Percentiles rank a stretch among this genome's conserved stretches.
These are phyloP conservation scores for Harlomillsia oculata DNA, from an alignment of 1,140 invertebrate genomes.

Conservation along the genomic window DNA sequence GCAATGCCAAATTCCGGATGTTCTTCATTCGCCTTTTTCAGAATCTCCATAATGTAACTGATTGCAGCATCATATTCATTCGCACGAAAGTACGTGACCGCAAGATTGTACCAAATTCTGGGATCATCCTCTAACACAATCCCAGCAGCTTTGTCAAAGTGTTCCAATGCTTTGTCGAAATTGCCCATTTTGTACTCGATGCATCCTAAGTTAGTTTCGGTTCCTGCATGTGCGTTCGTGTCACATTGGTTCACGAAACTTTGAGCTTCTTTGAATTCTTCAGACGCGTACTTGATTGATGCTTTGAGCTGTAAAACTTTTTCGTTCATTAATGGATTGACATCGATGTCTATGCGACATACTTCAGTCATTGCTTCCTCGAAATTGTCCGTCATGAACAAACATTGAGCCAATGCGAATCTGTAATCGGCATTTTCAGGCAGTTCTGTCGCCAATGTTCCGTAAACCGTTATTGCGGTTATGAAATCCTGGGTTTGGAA, in stretches of 20 bases:
- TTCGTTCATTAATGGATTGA: background rate
- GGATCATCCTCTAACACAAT: slow-evolving; percentile 78
- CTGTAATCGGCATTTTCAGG: background rate
- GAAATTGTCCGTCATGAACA: background rate
- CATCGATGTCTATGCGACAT: background rate
- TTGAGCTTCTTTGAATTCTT: slow-evolving; percentile 83
- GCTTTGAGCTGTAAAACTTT: slow-evolving; percentile 80
- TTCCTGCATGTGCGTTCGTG: slow-evolving; percentile 78
- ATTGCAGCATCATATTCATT: slow-evolving; percentile 86
- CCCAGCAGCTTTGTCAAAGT: slow-evolving; percentile 78
- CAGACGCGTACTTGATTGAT: slow-evolving; percentile 96
- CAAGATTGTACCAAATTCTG: slow-evolving; percentile 90
- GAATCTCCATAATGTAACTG: slow-evolving; percentile 77
- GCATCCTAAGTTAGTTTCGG: slow-evolving; percentile 92
- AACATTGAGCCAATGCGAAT: background rate
- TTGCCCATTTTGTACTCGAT: slow-evolving; percentile 81
- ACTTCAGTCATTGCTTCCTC: slow-evolving; percentile 1
- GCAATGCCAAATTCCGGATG: slow-evolving; percentile 96
- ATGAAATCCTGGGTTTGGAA: background rate
- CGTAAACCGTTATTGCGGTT: background rate
- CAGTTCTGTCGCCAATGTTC: background rate
- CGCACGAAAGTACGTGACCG: slow-evolving; percentile 85
- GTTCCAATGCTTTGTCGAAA: slow-evolving; percentile 83
- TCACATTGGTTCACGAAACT: slow-evolving; percentile 81
- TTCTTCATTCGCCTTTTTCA: slow-evolving; percentile 88